Percentiles rank a stretch among this genome's conserved stretches.
Conservation (phyloP, 2,113 vertebrate species). For the Ramphastos sulfuratus region DNA sequence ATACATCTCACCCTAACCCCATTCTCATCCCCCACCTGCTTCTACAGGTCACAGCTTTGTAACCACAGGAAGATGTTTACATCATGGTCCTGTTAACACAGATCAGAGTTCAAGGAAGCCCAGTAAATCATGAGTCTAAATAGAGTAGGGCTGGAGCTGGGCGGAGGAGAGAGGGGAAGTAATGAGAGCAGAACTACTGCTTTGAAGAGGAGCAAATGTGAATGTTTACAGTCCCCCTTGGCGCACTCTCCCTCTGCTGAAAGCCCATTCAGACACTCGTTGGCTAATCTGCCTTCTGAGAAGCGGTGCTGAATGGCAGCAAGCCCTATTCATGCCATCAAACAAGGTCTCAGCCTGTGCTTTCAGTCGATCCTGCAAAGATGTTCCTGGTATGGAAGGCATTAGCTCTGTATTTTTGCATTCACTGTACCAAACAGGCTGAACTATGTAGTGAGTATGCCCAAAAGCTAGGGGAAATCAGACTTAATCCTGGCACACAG, state of each 20-base stretch:
- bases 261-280: constrained; percentile 18
- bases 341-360: not conserved
- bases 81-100: constrained; percentile 2
- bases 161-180: not conserved
- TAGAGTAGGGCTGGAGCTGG: not conserved
- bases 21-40: constrained; percentile 54
- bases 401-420: not conserved
- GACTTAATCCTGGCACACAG: not conserved
- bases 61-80: constrained; percentile 49
- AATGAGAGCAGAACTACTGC: constrained; percentile 41
- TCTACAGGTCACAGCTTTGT: constrained; percentile 37
- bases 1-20: not conserved
- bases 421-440: not conserved
- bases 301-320: not conserved
- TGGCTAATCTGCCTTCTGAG: constrained; percentile 44
- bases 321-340: not conserved
- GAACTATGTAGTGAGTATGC: not conserved
- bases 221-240: constrained; percentile 36
- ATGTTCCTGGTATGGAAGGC: not conserved
- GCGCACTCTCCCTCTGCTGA: constrained; percentile 11
- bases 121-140: constrained; percentile 67
- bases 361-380: not conserved
- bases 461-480: not conserved
- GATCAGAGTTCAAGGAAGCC: constrained; percentile 68
- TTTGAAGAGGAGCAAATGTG: constrained; percentile 66